Conservation (phyloP, 2,888 invertebrate genomes). For the Chaitophorus viminalis region DNA sequence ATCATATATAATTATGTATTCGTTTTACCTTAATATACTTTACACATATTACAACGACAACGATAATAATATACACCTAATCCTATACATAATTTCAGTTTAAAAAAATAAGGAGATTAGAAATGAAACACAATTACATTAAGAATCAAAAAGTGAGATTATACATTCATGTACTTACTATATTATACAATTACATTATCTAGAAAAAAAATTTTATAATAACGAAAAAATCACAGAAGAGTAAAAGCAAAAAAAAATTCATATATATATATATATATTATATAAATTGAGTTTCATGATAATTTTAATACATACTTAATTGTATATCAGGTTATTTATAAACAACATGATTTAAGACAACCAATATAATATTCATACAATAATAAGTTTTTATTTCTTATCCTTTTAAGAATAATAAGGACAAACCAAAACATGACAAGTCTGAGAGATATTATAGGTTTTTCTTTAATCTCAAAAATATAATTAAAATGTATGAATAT, state of each 20-base stretch:
- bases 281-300: constrained; percentile 40
- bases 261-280: constrained; percentile 8
- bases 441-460: neutral
- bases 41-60: constrained; percentile 57
- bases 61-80: constrained; percentile 60
- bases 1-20: constrained; percentile 51
- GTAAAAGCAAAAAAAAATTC: constrained; percentile 46
- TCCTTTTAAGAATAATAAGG: constrained; percentile 31
- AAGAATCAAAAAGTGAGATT: constrained; percentile 57
- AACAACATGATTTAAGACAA: constrained; percentile 45
- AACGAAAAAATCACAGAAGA: constrained; percentile 60
- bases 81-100: constrained; percentile 36
- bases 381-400: constrained; percentile 42
- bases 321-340: constrained; percentile 31
- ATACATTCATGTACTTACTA: constrained; percentile 50
- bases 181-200: constrained; percentile 56
- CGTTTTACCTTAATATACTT: constrained; percentile 48
- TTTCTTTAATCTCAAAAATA: constrained; percentile 40
- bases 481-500: constrained; percentile 44
- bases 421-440: constrained; percentile 27
- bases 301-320: constrained; percentile 27
- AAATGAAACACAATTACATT: constrained; percentile 50
- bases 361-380: constrained; percentile 41
- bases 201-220: constrained; percentile 27
- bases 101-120: constrained; percentile 58